Evolutionary conservation across 2,888 invertebrate species (phyloP), one percentile per base, ranked within the genome.

Genomic region (Panzeria rudis): DNA sequence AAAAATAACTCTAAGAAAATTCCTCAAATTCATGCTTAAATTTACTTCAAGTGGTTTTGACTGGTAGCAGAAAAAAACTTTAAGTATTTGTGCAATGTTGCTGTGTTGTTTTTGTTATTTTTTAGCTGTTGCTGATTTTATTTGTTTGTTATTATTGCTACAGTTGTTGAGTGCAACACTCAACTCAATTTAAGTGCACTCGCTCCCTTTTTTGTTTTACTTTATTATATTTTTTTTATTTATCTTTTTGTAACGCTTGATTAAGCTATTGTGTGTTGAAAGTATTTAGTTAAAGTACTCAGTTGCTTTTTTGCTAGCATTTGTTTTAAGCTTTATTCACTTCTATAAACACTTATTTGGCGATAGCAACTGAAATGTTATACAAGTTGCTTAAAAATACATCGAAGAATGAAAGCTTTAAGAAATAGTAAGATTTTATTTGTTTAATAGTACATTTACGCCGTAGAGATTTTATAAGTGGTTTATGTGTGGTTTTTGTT

Each of bases 191-290:
- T 85, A 85, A 85, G 82, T 85, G 85, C 29, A 29, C 29, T 69
- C 11, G 35, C 56, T 61, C 38, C 29, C 29, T 72, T 73, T 72
- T 72, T 56, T 71, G 47, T 59, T 54, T 15, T 9, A 13, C 17
- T 38, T 52, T n/a, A 6, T 44, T 11, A 1, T n/a, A 11, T 41
- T 13, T 41, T 41, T 41, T 41, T 41, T 41, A 50, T 62, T 44
- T 35, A 66, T 68, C 32, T 69, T 69, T 73, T 5, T 77, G 72
- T 20, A 72, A 73, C 54, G 85, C 85, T 82, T 85, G 85, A 85
- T 85, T 85, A 82, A 82, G 71, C 85, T 77, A 85, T 85, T 85
- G 85, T 82, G 69, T 85, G 62, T 64, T 80, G 32, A 76, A 75
- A 82, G 78, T 85, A 78, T 82, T 85, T 82, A 85, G 81, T 82